Conservation (phyloP, 2,113 vertebrate genomes). For the Chaetodon auriga region DNA sequence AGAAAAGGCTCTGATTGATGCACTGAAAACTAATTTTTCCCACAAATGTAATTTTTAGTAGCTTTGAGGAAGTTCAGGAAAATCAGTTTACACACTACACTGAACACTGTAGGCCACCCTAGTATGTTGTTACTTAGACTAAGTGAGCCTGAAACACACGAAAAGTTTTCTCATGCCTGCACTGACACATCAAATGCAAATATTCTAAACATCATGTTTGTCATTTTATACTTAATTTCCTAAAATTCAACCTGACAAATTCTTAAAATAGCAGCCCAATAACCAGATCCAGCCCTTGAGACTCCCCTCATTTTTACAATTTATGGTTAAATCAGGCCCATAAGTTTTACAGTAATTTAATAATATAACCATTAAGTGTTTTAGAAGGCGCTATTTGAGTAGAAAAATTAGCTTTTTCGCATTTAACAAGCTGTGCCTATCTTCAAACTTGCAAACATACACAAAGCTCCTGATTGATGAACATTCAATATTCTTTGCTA, state of each 20-base stretch:
- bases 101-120: neutral
- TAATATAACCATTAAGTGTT: neutral
- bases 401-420: neutral
- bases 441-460: neutral
- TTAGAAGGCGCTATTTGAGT: neutral
- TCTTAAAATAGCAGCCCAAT: neutral
- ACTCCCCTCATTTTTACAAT: neutral
- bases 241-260: neutral
- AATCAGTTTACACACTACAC: neutral
- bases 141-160: neutral
- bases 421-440: neutral
- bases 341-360: neutral
- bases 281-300: neutral
- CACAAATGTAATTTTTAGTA: neutral
- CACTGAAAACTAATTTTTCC: neutral
- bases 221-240: neutral
- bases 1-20: neutral
- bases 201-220: neutral
- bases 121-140: neutral
- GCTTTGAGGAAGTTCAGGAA: neutral
- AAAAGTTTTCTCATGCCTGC: neutral
- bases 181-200: neutral
- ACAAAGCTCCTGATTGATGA: neutral
- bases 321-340: neutral
- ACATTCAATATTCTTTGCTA: too few species aligned